Base-by-base conservation (phyloP, 2,888 invertebrate species). In the Tipula confusa region DNA sequence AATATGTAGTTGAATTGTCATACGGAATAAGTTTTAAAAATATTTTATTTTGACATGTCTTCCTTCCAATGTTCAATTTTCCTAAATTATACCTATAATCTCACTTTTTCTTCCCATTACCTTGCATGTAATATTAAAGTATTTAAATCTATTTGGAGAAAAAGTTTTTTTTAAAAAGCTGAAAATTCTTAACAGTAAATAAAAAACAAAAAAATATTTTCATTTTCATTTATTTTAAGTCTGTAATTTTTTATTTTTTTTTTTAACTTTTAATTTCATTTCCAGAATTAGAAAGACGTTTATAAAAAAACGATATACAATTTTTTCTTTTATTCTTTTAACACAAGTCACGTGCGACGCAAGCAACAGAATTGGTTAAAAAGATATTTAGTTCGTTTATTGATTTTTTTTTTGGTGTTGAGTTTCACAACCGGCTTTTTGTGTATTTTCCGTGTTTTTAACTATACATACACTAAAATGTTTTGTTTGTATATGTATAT, bases 391-490 rank as follows among this genome's bases (percentile, higher is more conserved):
- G 64, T 64, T 64, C 64, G 64, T 64, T 64, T 64, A 64, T 64
- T 64, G 64, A 64, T 64, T 64, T 64, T 64, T 64, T 64, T 43
- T 64, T 24, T 64, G 64, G 64, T 64, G 24, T 64, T 64, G 64
- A 64, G 64, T 64, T 64, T 64, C 64, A 64, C 64, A 64, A 64
- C 64, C 64, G 64, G 64, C 64, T 64, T 64, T 64, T 64, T 15
- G 43, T 64, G 64, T 64, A 64, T 4, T 9, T 64, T 33, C 11
- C 11, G 33, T 33, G 6, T 64, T 64, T 64, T 64, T 64, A 7
- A 9, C 64, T 64, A 64, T 64, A 64, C 24, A 64, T 24, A 64
- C 64, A 64, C 9, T 9, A 64, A n/a, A n/a, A n/a, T n/a, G n/a
- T n/a, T n/a, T n/a, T n/a, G 5, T 1, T 15, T 2, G 24, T 24